Percentiles rank a stretch among this genome's conserved stretches.
phyloP scores from a whole-genome alignment of 2,888 invertebrate genomes.

The Vesta saturnalis region DNA sequence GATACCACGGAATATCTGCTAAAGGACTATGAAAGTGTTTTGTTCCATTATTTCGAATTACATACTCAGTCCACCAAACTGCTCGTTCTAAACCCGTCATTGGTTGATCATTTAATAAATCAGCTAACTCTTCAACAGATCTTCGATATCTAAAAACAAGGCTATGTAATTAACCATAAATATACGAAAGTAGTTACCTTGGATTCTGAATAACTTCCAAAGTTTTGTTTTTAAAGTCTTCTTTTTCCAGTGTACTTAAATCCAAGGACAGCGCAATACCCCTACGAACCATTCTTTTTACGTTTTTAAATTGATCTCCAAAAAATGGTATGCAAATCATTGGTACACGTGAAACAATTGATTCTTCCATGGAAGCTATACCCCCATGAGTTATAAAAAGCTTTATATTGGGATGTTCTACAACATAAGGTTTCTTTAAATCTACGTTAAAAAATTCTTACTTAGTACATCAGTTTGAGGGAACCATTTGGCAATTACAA shows the following conservation, averaged over 20 bases:
- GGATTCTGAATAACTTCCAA: background rate
- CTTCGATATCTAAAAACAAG: slow-evolving; percentile 45
- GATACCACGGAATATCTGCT: slow-evolving; percentile 41
- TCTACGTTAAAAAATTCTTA: background rate
- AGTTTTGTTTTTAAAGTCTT: background rate
- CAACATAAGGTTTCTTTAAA: background rate
- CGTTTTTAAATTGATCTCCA: background rate
- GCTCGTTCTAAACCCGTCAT: slow-evolving; percentile 47
- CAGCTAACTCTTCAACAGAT: slow-evolving; percentile 33
- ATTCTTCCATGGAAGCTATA: background rate
- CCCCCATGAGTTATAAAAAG: slow-evolving; percentile 3
- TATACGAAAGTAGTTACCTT: background rate
- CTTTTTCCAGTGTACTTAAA: background rate
- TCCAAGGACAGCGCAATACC: background rate
- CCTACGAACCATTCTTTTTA: background rate
- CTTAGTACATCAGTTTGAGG: background rate
- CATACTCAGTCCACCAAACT: slow-evolving; percentile 52
- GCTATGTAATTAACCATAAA: background rate
- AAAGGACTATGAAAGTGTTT: slow-evolving; percentile 42
- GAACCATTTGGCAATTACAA: background rate
- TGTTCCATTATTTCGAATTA: slow-evolving; percentile 48
- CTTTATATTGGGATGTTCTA: background rate
- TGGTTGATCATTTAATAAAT: slow-evolving; percentile 47
- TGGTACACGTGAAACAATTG: background rate
- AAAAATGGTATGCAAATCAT: background rate